Percentiles rank a stretch among this genome's conserved stretches.
phyloP scores from a whole-genome alignment of 2,113 vertebrate species.

The Otocyon megalotis region DNA sequence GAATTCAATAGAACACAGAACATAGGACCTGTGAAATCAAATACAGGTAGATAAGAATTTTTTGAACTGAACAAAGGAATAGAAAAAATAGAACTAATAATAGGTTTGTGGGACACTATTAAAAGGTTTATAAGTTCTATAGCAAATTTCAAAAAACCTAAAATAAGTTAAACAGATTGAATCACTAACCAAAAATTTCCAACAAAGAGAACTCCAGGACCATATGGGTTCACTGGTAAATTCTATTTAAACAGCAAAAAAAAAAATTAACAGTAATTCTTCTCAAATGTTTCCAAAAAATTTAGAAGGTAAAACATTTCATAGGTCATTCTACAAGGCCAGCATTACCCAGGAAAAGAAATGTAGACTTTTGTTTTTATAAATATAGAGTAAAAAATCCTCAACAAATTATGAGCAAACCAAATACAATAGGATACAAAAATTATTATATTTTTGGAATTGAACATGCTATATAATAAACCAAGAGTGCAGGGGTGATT shows the following conservation, averaged over 20 bases:
- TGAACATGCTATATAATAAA: too few species aligned
- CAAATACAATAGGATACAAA: neutral
- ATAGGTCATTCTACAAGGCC: neutral
- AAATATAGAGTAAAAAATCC: neutral
- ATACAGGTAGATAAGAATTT: neutral
- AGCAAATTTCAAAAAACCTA: neutral
- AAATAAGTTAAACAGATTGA: neutral
- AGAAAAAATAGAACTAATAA: neutral
- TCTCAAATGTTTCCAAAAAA: neutral
- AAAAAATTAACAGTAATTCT: neutral
- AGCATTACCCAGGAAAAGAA: neutral
- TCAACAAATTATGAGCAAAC: neutral
- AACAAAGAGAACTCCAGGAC: neutral
- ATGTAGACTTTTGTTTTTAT: neutral
- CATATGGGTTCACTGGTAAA: neutral
- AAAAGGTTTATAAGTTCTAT: neutral
- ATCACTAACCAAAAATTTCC: neutral
- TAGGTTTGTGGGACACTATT: neutral
- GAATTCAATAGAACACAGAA: neutral
- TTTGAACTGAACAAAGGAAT: neutral
- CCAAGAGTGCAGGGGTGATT: neutral
- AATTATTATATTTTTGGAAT: neutral
- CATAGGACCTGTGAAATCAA: neutral
- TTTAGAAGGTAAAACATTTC: neutral
- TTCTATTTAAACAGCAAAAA: neutral